Base-by-base conservation (phyloP, 2,888 invertebrate species). In the Xylocampa areola region DNA sequence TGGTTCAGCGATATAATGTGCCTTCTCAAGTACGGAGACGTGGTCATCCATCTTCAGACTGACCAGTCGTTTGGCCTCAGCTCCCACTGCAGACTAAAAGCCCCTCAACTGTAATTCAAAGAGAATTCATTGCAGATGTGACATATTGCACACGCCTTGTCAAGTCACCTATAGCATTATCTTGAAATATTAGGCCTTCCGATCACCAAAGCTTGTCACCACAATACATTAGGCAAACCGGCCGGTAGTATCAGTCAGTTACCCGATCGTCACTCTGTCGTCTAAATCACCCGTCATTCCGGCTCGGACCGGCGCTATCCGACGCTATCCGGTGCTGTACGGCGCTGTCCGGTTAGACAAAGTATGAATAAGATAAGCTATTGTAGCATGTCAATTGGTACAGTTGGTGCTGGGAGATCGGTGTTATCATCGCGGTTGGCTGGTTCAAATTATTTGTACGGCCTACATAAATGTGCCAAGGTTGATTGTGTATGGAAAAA, bases 241-340 rank as follows among this genome's bases (percentile, higher is more conserved):
- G 49, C 37, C 14, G 21, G 52, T 48, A 32, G 49, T 48, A 76
- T 75, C 70, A 69, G 21, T 76, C 61, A 66, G 75, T 36, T 41
- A 68, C 68, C 53, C 37, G 66, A 72, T 64, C 66, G 49, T 55
- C 60, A 55, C 41, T 41, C 17, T 33, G 57, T 55, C 36, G 44
- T 39, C 44, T 73, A 74, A 71, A 73, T 73, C 75, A 67, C 49
- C 55, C 53, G 64, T 53, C 58, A 53, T 64, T 40, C 63, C 27
- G 32, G 41, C 11, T 21, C 47, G 60, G 36, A 36, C 50, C 47
- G 43, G 58, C 4, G 37, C 49, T 59, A 72, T 53, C 55, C 58
- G 53, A 54, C 36, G 44, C 51, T 44, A 45, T 47, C 45, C 55
- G 41, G 49, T 39, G 23, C 37, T 41, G 48, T 52, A 66, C 64